phyloP scores from a whole-genome alignment of 1,140 invertebrate genomes.

The Ceratoteleas bidentatus region DNA sequence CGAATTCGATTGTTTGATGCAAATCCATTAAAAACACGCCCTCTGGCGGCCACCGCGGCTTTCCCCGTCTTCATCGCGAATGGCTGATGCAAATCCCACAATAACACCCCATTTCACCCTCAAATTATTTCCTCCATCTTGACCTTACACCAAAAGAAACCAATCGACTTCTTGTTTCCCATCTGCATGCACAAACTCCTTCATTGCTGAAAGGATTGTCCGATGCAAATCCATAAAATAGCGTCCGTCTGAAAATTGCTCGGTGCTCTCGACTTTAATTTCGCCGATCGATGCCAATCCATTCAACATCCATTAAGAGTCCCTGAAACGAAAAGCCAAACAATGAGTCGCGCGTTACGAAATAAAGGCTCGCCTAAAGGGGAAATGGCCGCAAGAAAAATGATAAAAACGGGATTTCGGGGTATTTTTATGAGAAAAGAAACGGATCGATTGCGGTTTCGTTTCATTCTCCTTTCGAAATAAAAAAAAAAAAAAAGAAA shows the following conservation, averaged over 20 bases:
- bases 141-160: too few species aligned
- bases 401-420: too few species aligned
- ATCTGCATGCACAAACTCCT: too few species aligned
- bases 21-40: neutral
- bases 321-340: constrained; percentile 10
- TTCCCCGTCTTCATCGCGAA: too few species aligned
- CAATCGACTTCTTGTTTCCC: neutral
- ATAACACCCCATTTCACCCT: too few species aligned
- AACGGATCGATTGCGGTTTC: constrained; percentile 38
- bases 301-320: neutral
- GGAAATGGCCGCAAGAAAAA: too few species aligned
- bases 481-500: too few species aligned
- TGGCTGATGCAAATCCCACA: too few species aligned
- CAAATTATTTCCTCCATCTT: too few species aligned
- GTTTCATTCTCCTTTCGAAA: too few species aligned
- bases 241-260: neutral
- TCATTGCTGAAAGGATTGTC: neutral
- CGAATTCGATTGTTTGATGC: neutral
- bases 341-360: neutral
- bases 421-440: neutral
- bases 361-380: neutral
- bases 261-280: neutral
- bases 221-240: constrained; percentile 10
- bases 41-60: neutral
- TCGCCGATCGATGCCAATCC: neutral